Evolutionary conservation across 2,888 invertebrate genomes (phyloP).

Genomic region (Tipula helvola): DNA sequence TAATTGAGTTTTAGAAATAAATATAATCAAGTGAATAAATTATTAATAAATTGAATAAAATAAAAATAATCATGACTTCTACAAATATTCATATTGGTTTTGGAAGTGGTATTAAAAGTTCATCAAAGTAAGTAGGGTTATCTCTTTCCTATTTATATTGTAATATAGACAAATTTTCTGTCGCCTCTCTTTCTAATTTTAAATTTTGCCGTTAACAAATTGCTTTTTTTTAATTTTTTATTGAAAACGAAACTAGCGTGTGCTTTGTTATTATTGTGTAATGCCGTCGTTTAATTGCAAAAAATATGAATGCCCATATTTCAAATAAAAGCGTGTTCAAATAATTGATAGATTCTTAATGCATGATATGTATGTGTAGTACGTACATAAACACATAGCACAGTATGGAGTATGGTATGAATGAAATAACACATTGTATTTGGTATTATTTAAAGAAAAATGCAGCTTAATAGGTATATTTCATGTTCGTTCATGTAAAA

Average conservation of each 20-base stretch:
- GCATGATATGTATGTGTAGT: not conserved
- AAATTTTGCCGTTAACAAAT: not conserved
- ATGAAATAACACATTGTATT: not conserved
- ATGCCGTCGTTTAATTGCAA: not conserved
- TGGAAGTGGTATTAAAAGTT: constrained; percentile 45
- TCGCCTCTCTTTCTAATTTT: not conserved
- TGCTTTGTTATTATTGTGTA: not conserved
- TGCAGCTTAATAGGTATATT: not conserved
- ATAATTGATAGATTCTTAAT: not conserved
- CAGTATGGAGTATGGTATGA: not conserved
- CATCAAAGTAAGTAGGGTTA: constrained; percentile 44
- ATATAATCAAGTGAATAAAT: not conserved
- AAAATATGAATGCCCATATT: not conserved
- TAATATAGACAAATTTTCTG: not conserved
- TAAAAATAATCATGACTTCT: constrained; percentile 40
- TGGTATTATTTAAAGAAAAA: not conserved
- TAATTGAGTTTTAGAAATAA: not conserved
- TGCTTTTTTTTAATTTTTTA: not conserved
- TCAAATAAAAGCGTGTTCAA: not conserved
- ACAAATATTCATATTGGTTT: constrained; percentile 47
- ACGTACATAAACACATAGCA: not conserved
- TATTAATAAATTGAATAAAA: not conserved
- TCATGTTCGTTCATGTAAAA: not conserved
- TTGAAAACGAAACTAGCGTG: not conserved
- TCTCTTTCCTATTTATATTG: not conserved